A percentile compares a stretch with the other conserved stretches of the same genome.
These are phyloP conservation scores for Anguilla rostrata DNA, from an alignment of 2,113 vertebrate species.

Conservation along the genomic window DNA sequence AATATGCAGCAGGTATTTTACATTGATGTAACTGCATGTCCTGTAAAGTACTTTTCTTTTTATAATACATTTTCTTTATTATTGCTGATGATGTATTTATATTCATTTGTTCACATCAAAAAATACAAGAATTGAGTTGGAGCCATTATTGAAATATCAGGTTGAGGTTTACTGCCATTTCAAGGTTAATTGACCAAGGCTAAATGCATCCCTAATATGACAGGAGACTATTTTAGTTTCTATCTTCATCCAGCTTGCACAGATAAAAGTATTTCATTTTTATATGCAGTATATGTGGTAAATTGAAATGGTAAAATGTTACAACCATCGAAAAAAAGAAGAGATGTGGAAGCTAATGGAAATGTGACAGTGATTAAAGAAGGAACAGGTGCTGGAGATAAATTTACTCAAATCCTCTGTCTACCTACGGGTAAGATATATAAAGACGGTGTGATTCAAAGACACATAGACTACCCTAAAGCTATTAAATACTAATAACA, in stretches of 20 bases:
- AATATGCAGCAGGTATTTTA: constrained; percentile 4
- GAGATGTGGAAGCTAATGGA: not conserved
- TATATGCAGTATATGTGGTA: not conserved
- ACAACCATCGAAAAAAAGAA: not conserved
- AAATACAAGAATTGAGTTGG: constrained; percentile 24
- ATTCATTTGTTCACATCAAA: not conserved
- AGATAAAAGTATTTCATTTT: not conserved
- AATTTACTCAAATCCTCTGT: not conserved
- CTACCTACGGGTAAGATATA: not conserved
- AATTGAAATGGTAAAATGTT: not conserved
- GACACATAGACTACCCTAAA: not conserved
- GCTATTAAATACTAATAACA: not conserved
- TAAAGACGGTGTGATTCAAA: not conserved
- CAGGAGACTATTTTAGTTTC: not conserved
- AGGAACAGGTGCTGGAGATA: not conserved
- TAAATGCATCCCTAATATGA: constrained; percentile 18
- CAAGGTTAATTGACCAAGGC: constrained; percentile 44
- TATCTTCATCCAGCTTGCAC: constrained; percentile 1
- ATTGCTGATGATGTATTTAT: not conserved
- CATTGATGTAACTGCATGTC: not conserved
- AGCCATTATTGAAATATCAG: constrained; percentile 32
- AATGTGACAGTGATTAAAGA: not conserved
- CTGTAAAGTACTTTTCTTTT: not conserved
- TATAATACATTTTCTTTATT: not conserved
- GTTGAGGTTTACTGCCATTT: constrained; percentile 36